Evolutionary conservation across 2,113 vertebrate species (phyloP), one percentile per base, ranked within the genome.

Genomic region (Pavo muticus): DNA sequence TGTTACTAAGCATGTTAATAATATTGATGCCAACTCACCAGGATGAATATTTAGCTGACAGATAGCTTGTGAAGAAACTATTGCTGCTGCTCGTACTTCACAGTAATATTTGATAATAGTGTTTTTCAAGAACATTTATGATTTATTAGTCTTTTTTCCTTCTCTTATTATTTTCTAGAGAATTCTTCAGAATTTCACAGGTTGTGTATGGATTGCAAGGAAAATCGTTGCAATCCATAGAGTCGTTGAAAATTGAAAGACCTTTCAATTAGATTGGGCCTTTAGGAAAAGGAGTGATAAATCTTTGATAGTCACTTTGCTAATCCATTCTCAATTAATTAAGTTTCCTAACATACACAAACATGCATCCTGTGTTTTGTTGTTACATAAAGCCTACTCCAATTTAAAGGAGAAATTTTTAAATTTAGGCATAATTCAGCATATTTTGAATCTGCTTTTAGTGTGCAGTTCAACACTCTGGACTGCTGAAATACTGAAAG

Each of bases 161-260:
- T 59, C 10, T 25, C 29, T 27, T 25, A n/a, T 65, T 72, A 87
- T 94, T 95, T 95, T 87, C 39, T 74, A 70, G 42, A 89, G n/a
- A 54, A 29, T 57, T 89, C 68, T 82, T 75, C n/a, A 67, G 64
- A 65, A 60, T 32, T 90, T 88, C 68, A 57, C 67, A 82, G 71
- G n/a, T 95, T 56, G 60, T n/a, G 60, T 85, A 48, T 87, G 35
- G 84, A 52, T 30, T 91, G 64, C 48, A 69, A 56, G 40, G 52
- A 90, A 75, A 35, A 35, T 35, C 35, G 35, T 35, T 35, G 35
- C 35, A 35, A 35, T 35, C 35, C 35, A 35, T 35, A 35, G 35
- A 35, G 35, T 35, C 86, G 54, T 68, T 37, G 78, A 71, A 85
- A 83, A 54, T 65, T 78, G 87, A 84, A 77, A 83, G 27, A 50